Conservation (phyloP, 2,888 invertebrate species). For the Eupithecia dodoneata region DNA sequence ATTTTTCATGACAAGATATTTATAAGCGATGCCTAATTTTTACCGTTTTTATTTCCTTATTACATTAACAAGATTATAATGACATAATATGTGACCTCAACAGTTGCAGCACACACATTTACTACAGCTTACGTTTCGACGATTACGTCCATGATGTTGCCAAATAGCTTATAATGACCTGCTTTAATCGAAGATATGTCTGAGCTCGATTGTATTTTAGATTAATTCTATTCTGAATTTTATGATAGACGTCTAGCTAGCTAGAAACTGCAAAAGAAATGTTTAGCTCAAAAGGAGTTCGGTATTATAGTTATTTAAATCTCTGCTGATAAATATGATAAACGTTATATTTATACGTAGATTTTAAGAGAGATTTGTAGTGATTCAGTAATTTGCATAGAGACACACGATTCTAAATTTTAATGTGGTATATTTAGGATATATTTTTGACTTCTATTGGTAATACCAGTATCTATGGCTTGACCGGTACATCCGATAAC, state of each 20-base stretch:
- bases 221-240: slow-evolving; percentile 52
- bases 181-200: slow-evolving; percentile 58
- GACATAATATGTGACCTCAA: slow-evolving; percentile 48
- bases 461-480: slow-evolving; percentile 60
- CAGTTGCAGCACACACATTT: slow-evolving; percentile 65
- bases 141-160: slow-evolving; percentile 80
- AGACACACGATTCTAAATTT: slow-evolving; percentile 70
- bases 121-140: slow-evolving; percentile 64
- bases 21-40: slow-evolving; percentile 80
- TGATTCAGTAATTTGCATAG: slow-evolving; percentile 58
- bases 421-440: slow-evolving; percentile 63
- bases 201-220: slow-evolving; percentile 56
- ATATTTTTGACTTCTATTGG: slow-evolving; percentile 70
- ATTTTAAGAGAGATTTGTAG: slow-evolving; percentile 58
- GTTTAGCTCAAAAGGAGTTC: slow-evolving; percentile 52
- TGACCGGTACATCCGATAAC: slow-evolving; percentile 61
- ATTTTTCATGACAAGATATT: slow-evolving; percentile 74
- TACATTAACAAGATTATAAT: slow-evolving; percentile 49
- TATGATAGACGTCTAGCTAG: slow-evolving; percentile 54
- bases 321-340: slow-evolving; percentile 67
- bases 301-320: slow-evolving; percentile 55
- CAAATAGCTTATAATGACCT: slow-evolving; percentile 79
- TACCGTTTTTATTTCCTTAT: slow-evolving; percentile 58
- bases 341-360: slow-evolving; percentile 68
- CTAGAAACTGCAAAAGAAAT: slow-evolving; percentile 43